These are phyloP conservation scores for Ennomos fuscantarius DNA, from an alignment of 2,888 invertebrate species.

Conservation along the genomic window DNA sequence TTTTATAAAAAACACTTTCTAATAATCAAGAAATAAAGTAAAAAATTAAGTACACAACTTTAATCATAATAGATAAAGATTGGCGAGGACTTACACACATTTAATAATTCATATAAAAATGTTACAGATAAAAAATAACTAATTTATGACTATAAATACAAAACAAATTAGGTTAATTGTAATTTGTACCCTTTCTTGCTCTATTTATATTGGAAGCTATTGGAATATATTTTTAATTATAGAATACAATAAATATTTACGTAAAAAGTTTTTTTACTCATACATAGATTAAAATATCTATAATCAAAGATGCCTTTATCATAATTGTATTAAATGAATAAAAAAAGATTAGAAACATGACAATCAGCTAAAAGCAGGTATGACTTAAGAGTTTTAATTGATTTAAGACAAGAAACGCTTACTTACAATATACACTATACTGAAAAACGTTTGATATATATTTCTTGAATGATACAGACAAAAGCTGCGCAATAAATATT, in stretches of 20 bases:
- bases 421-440: no score
- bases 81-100: conserved; percentile 38
- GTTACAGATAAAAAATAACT: conserved; percentile 40
- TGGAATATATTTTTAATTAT: not conserved
- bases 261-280: conserved; percentile 4
- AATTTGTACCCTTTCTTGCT: conserved; percentile 37
- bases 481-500: not conserved
- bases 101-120: conserved; percentile 42
- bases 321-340: no score
- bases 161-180: conserved; percentile 32
- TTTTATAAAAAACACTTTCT: conserved; percentile 14
- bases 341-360: no score
- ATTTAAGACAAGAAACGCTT: no score
- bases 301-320: no score
- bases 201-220: conserved; percentile 19
- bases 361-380: no score
- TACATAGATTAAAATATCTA: no score
- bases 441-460: no score
- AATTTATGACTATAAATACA: conserved; percentile 45
- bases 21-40: conserved; percentile 28
- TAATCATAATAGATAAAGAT: conserved; percentile 28
- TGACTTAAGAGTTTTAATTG: no score
- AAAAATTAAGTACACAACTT: conserved; percentile 45
- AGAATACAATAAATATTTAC: not conserved
- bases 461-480: no score